phyloP scores from a whole-genome alignment of 2,797 vertebrate species.

The Steatocranus sp. region DNA sequence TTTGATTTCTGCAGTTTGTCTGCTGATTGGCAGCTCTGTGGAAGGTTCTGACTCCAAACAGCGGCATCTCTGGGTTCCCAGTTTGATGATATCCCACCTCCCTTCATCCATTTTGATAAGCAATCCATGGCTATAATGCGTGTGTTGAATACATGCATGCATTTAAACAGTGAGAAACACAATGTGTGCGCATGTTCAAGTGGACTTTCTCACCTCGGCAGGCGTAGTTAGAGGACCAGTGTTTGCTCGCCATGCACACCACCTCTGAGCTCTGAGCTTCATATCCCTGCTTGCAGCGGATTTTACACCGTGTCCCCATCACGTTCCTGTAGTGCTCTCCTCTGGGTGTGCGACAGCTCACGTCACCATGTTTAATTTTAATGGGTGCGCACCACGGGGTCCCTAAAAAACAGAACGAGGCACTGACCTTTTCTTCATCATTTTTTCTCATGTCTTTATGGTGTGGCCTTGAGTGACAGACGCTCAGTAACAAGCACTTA shows the following conservation, averaged over 20 bases:
- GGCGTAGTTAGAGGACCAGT: slow-evolving; percentile 92
- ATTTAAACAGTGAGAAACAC: neutral
- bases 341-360: slow-evolving; percentile 85
- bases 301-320: slow-evolving; percentile 88
- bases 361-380: slow-evolving; percentile 92
- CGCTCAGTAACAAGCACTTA: slow-evolving; percentile 33
- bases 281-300: slow-evolving; percentile 91
- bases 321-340: slow-evolving; percentile 87
- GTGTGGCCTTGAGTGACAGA: neutral
- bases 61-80: neutral
- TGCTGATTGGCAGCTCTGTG: neutral
- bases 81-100: neutral
- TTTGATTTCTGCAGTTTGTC: neutral
- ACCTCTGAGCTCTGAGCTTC: slow-evolving; percentile 83
- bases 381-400: slow-evolving; percentile 93
- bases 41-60: neutral
- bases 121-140: neutral
- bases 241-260: slow-evolving; percentile 89
- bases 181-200: neutral
- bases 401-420: slow-evolving; percentile 67
- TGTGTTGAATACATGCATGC: neutral
- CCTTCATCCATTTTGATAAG: neutral
- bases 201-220: slow-evolving; percentile 84
- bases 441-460: neutral
- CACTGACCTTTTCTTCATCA: slow-evolving; percentile 13